Evolutionary conservation across 1,140 invertebrate genomes (phyloP).

Genomic region (Drosophila lowei): DNA sequence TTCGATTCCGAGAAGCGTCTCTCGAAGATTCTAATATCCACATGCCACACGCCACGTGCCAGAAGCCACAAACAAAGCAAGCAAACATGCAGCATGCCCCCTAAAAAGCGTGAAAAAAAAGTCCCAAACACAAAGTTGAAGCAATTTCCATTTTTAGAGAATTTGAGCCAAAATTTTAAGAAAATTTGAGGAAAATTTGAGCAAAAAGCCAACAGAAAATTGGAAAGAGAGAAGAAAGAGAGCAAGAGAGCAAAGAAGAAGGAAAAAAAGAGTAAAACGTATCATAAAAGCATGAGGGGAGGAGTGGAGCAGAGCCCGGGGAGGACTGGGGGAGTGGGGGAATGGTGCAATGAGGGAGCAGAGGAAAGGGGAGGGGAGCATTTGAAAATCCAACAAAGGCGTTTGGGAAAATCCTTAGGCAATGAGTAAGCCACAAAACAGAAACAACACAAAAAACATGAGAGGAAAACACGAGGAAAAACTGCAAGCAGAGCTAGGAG

Average conservation of each 20-base stretch:
- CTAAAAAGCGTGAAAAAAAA: conserved; percentile 18
- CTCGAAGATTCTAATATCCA: not conserved
- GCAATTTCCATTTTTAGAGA: conserved; percentile 54
- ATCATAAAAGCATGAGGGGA: conserved; percentile 16
- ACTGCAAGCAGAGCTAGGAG: conserved; percentile 33
- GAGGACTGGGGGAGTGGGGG: too few species aligned
- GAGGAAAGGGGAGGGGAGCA: not conserved
- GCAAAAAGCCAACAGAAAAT: conserved; percentile 21
- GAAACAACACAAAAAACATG: not conserved
- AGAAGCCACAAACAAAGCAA: not conserved
- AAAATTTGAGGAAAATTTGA: conserved; percentile 20
- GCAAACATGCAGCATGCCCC: conserved; percentile 10
- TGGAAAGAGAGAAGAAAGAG: conserved; percentile 1
- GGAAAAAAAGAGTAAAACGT: conserved; percentile 39
- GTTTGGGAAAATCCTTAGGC: conserved; percentile 43
- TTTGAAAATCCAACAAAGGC: conserved; percentile 57
- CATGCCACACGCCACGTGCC: not conserved
- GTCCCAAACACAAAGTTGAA: conserved; percentile 36
- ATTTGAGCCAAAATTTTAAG: not conserved
- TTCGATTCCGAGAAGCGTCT: too few species aligned
- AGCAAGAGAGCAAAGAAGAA: conserved; percentile 6
- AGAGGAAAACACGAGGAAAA: conserved; percentile 38
- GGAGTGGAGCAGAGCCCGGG: too few species aligned
- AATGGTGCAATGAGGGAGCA: not conserved
- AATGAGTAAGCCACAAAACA: conserved; percentile 44